Base-by-base conservation (phyloP, 2,888 invertebrate genomes). In the Caenorhabditis sinica region DNA sequence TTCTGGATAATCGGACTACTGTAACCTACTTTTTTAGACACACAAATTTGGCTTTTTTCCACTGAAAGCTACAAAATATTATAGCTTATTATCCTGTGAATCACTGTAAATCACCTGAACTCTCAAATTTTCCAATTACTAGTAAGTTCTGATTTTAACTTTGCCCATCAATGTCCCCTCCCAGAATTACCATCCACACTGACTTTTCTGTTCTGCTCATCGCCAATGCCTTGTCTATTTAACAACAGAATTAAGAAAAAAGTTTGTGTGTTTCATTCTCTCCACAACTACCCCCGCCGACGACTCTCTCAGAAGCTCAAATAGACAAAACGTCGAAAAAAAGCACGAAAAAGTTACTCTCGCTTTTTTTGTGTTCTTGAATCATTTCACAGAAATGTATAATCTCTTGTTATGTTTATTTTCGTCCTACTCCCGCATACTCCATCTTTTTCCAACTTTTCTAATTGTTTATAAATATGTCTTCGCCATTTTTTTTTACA, bases 221-320 rank as follows among this genome's bases (percentile, higher is more conserved):
- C 28, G 9, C 25, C 43, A 43, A 49, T n/a, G 23, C n/a, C 56
- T 49, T 61, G 63, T 79, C 79, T 79, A 72, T 79, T 79, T 79
- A 79, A 79, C 79, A 79, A 79, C 71, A 71, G 79, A 79, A 79
- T 79, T 79, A 79, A 45, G 45, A 69, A 77, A 51, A 58, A 58
- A 72, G 30, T 53, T 71, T 77, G 69, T 79, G 63, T 79, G 63
- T 63, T 72, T 72, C 79, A 40, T 79, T 79, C 43, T 66, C 71
- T 20, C 58, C 43, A n/a, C 68, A 23, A 56, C 69, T 51, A 33
- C 53, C 25, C n/a, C 25, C 30, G n/a, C 23, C 30, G 33, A 36
- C 25, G 13, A 58, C 20, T 43, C n/a, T n/a, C n/a, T n/a, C 25
- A 56, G 58, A 53, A 66, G 66, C 77, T 77, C 77, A 77, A 77